Evolutionary conservation across 2,888 invertebrate genomes (phyloP).

Genomic region (Crioceris asparagi): DNA sequence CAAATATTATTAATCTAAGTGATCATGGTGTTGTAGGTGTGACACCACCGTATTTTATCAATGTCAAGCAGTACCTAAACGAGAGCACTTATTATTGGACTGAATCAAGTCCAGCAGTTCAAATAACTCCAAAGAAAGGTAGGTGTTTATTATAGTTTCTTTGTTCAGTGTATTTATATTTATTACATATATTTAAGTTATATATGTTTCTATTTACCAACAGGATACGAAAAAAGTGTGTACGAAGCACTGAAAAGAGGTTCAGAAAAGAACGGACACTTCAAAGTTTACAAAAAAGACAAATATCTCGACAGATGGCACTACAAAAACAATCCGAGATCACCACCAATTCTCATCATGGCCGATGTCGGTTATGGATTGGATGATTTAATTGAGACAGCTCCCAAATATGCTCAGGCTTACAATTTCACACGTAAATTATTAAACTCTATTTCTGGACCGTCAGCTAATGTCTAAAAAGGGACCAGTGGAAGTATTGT

Average conservation of each 20-base stretch:
- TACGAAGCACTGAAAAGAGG: slow-evolving; percentile 40
- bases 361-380: slow-evolving; percentile 53
- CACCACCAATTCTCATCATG: slow-evolving; percentile 50
- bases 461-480: too few species aligned
- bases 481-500: too few species aligned
- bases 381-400: slow-evolving; percentile 40
- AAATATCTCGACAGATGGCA: slow-evolving; percentile 52
- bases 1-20: slow-evolving; percentile 58
- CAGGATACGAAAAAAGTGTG: slow-evolving; percentile 40
- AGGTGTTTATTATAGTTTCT: slow-evolving; percentile 11
- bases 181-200: neutral
- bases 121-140: slow-evolving; percentile 49
- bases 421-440: slow-evolving; percentile 41
- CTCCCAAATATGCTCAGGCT: slow-evolving; percentile 35
- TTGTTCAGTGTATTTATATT: slow-evolving; percentile 2
- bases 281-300: slow-evolving; percentile 48
- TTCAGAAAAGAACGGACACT: slow-evolving; percentile 36
- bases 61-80: slow-evolving; percentile 43
- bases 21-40: slow-evolving; percentile 63
- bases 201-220: slow-evolving; percentile 14
- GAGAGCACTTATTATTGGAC: slow-evolving; percentile 40
- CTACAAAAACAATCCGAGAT: slow-evolving; percentile 47
- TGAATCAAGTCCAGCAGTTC: slow-evolving; percentile 47
- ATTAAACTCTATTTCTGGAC: too few species aligned
- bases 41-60: slow-evolving; percentile 42